Conservation (phyloP, 2,113 vertebrate genomes). For the Callipepla squamata region DNA sequence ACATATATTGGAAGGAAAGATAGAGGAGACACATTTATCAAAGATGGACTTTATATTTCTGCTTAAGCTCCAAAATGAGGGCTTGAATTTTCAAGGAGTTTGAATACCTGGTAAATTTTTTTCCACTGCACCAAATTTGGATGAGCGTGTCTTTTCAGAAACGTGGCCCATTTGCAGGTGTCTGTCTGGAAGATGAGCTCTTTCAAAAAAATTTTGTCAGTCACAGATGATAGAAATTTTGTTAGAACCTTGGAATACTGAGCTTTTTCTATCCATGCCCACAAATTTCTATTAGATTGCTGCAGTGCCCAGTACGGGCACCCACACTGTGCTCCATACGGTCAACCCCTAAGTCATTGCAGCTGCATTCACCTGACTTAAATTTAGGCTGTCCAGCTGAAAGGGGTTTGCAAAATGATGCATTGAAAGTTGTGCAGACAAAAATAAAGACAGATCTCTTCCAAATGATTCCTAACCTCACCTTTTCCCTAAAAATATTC, state of each 20-base stretch:
- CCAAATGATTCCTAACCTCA: background rate
- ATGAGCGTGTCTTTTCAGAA: background rate
- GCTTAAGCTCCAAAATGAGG: background rate
- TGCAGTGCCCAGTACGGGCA: background rate
- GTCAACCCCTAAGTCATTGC: background rate
- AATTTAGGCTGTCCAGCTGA: background rate
- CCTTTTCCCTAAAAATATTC: background rate
- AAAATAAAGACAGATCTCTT: background rate
- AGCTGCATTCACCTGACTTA: background rate
- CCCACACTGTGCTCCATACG: background rate
- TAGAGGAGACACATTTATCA: background rate
- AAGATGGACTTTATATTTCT: background rate
- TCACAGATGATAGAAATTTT: background rate
- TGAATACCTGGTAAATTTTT: background rate
- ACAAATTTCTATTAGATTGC: background rate
- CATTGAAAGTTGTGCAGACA: background rate
- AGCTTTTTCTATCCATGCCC: background rate
- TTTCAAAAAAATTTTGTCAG: background rate
- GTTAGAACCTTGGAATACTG: background rate
- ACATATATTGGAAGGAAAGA: background rate
- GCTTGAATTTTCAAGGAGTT: background rate
- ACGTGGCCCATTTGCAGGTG: background rate
- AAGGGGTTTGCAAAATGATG: background rate
- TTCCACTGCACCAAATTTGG: background rate
- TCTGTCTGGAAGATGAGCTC: background rate